phyloP scores from a whole-genome alignment of 1,140 invertebrate genomes.

The Pseudomyrmex gracilis region DNA sequence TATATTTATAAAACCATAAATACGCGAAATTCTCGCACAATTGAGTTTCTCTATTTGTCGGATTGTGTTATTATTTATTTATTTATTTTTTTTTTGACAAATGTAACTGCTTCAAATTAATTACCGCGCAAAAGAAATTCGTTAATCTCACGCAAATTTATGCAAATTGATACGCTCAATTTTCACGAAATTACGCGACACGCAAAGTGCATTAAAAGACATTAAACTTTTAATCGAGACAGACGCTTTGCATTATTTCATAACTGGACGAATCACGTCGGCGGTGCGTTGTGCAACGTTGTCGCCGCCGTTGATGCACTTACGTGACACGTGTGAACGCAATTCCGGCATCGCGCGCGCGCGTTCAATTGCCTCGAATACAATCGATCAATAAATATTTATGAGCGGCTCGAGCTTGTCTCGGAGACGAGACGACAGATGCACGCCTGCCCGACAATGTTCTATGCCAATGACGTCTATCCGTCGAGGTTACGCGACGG shows the following conservation, averaged over 20 bases:
- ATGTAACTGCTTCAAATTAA: too few relatives aligned
- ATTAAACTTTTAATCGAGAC: constrained; percentile 39
- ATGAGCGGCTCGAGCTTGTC: constrained; percentile 70
- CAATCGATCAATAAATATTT: constrained; percentile 81
- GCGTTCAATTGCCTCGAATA: constrained; percentile 73
- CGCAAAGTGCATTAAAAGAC: constrained; percentile 37
- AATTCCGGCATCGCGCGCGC: constrained; percentile 67
- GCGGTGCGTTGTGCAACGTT: constrained; percentile 63
- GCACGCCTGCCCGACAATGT: constrained; percentile 44
- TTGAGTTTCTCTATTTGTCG: too few relatives aligned
- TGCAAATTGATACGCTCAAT: constrained; percentile 34
- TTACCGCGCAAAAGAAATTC: neutral
- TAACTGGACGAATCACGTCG: constrained; percentile 50
- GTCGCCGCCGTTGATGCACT: constrained; percentile 28
- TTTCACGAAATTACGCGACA: constrained; percentile 39
- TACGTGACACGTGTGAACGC: constrained; percentile 61
- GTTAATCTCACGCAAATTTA: too few relatives aligned
- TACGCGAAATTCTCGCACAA: too few relatives aligned
- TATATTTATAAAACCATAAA: too few relatives aligned
- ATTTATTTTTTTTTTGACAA: too few relatives aligned
- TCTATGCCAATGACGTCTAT: constrained; percentile 56
- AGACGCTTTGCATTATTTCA: constrained; percentile 57
- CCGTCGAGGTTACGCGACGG: constrained; percentile 26
- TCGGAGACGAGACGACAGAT: constrained; percentile 31
- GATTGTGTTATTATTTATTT: too few relatives aligned